Evolutionary conservation across 1,140 invertebrate species (phyloP), one percentile per base, ranked within the genome.

Genomic region (Meteorus sp.): DNA sequence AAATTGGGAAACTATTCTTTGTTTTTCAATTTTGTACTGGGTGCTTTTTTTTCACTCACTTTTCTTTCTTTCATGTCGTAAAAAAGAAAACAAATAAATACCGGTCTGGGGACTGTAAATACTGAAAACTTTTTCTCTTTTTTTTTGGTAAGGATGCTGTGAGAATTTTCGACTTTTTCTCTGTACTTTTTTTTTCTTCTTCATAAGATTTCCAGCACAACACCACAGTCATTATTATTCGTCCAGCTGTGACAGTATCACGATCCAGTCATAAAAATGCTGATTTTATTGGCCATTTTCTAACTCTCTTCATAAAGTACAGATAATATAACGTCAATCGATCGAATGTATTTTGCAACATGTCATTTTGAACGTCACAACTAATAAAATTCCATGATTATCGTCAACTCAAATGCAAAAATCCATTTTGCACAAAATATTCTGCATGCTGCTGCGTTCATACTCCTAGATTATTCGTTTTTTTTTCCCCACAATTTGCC

Each of bases 1-100:
- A 66, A 56, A 55, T 37, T n/a, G 19, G 27, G 9, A 29, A 29
- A 29, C 4, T 29, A 29, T 29, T 9, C 27, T 29, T 29, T 29
- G 27, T 29, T 29, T 29, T 29, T 29, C 27, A 4, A 29, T 29
- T 29, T n/a, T n/a, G n/a, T n/a, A n/a, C n/a, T n/a, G n/a, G n/a
- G n/a, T 9, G 27, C 27, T 29, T 29, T 29, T 5, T 29, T n/a
- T n/a, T n/a, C n/a, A n/a, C n/a, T n/a, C n/a, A n/a, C n/a, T n/a
- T n/a, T n/a, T n/a, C n/a, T n/a, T n/a, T n/a, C n/a, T n/a, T n/a
- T n/a, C n/a, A n/a, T n/a, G n/a, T n/a, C n/a, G n/a, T n/a, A n/a
- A n/a, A n/a, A n/a, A n/a, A n/a, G n/a, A n/a, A n/a, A n/a, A n/a
- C n/a, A n/a, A n/a, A n/a, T n/a, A n/a, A n/a, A n/a, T n/a, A n/a